Percentiles rank a stretch among this genome's conserved stretches.
Evolutionary conservation across 2,113 vertebrate species (phyloP).

Genomic region (Dissostichus mawsoni): DNA sequence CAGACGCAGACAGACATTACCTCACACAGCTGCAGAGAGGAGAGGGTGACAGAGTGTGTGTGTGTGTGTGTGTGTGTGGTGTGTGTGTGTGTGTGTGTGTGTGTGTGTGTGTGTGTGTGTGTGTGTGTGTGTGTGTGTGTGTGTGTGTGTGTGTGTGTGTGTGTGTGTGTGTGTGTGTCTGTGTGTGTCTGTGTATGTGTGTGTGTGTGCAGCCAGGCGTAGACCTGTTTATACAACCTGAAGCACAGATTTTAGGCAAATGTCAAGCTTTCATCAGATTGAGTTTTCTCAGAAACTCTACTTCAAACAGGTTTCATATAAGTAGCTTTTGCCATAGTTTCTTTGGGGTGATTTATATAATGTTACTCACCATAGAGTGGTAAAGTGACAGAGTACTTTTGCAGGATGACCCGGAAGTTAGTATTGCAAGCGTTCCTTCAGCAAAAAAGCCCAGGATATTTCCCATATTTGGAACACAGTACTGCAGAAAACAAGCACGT

Average conservation of each 20-base stretch:
- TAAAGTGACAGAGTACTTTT: no score
- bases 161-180: slow-evolving; percentile 42
- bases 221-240: slow-evolving; percentile 61
- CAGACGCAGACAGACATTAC: slow-evolving; percentile 75
- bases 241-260: slow-evolving; percentile 56
- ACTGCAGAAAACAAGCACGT: no score
- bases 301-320: not conserved
- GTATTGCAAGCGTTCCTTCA: no score
- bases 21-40: slow-evolving; percentile 74
- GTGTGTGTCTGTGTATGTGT: slow-evolving; percentile 37
- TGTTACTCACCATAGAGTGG: no score
- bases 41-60: slow-evolving; percentile 47
- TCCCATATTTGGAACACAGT: no score
- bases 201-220: slow-evolving; percentile 37
- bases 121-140: slow-evolving; percentile 40
- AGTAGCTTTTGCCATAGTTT: no score
- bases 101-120: slow-evolving; percentile 37
- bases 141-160: slow-evolving; percentile 29
- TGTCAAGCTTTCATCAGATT: slow-evolving; percentile 45
- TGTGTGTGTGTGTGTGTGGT: slow-evolving; percentile 41
- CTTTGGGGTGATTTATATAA: no score
- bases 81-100: slow-evolving; percentile 38
- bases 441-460: no score
- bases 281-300: not conserved
- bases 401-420: no score